Evolutionary conservation across 2,113 vertebrate species (phyloP).

Genomic region (Bubalus kerabau): DNA sequence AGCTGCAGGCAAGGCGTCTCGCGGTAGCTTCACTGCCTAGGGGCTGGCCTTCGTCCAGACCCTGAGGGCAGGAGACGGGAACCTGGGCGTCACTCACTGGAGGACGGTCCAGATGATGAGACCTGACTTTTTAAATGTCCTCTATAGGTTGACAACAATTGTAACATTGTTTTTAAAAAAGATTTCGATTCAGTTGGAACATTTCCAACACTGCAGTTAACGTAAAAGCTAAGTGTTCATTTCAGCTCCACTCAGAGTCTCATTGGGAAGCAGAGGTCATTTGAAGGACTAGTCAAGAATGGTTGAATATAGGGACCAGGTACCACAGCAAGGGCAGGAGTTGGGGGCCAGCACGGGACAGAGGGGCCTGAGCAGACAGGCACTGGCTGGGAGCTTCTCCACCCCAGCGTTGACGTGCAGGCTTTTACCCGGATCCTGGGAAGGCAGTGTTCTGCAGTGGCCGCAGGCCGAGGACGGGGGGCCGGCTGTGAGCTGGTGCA

Average conservation of each 20-base stretch:
- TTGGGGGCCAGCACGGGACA: no score
- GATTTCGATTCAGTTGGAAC: not conserved
- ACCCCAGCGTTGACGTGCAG: not conserved
- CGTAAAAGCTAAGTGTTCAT: not conserved
- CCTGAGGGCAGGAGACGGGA: not conserved
- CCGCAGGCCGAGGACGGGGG: not conserved
- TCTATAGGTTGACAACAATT: not conserved
- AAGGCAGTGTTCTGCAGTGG: not conserved
- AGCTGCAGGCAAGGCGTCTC: slow-evolving; percentile 81
- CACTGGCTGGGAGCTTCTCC: not conserved
- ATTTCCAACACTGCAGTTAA: not conserved
- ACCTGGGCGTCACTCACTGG: not conserved
- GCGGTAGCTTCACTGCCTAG: not conserved
- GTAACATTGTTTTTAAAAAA: not conserved
- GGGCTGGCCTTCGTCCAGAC: not conserved
- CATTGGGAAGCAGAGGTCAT: not conserved
- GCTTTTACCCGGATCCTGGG: not conserved
- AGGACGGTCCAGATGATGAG: not conserved
- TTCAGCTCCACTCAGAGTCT: not conserved
- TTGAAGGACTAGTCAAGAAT: not conserved
- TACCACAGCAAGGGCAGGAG: not conserved
- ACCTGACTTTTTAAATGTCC: not conserved
- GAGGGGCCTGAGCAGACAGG: not conserved
- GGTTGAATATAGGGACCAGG: not conserved
- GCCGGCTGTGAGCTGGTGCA: not conserved